These are phyloP conservation scores for Melopsittacus undulatus DNA, from an alignment of 2,797 vertebrate species.

Conservation along the genomic window DNA sequence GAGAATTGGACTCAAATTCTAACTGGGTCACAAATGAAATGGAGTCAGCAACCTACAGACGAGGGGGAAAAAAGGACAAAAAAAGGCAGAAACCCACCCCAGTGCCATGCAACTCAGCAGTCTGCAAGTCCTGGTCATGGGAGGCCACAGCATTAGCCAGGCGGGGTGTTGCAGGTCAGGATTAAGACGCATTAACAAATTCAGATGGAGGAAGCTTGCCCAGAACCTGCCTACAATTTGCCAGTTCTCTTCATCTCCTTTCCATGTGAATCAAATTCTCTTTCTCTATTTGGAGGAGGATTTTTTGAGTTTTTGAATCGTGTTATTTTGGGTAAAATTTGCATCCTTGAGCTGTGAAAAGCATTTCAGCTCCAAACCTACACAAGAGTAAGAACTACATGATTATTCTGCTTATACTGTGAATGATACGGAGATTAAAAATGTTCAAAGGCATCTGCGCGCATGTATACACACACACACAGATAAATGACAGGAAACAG, in stretches of 20 bases:
- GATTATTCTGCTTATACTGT: neutral
- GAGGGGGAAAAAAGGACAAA: neutral
- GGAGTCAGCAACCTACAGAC: neutral
- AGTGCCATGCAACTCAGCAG: neutral
- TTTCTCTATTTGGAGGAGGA: neutral
- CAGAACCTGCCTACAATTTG: conserved; percentile 45
- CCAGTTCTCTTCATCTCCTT: neutral
- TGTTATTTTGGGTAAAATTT: neutral
- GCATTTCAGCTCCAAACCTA: neutral
- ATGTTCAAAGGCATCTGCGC: neutral
- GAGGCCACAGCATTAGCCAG: conserved; percentile 43
- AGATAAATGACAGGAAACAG: neutral
- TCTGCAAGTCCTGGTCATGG: conserved; percentile 20
- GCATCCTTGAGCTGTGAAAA: neutral
- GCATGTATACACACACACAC: neutral
- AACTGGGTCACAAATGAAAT: conserved; percentile 32
- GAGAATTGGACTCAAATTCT: neutral
- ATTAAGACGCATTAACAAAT: conserved; percentile 60
- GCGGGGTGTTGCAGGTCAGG: conserved; percentile 51
- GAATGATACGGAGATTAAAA: neutral
- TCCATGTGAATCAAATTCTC: neutral
- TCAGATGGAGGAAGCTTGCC: conserved; percentile 10
- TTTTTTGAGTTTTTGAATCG: neutral
- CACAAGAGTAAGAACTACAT: neutral
- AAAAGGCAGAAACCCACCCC: neutral